phyloP scores from a whole-genome alignment of 2,113 vertebrate species.

The Apaloderma vittatum region DNA sequence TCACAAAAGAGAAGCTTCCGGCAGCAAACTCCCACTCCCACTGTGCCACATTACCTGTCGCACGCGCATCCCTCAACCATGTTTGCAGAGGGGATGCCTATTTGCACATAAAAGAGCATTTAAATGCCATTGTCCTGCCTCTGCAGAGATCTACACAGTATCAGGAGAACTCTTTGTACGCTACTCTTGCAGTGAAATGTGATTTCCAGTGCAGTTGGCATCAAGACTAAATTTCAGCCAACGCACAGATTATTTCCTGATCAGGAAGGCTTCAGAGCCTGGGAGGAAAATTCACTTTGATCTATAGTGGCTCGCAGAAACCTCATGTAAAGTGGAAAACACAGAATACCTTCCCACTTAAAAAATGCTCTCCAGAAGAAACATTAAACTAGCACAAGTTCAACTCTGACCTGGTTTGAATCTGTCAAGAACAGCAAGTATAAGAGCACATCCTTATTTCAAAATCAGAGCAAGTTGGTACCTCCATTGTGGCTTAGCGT shows the following conservation, averaged over 20 bases:
- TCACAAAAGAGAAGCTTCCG: background rate
- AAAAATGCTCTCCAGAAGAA: background rate
- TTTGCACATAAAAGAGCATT: background rate
- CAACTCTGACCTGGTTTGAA: background rate
- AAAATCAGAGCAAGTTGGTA: background rate
- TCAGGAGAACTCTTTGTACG: background rate
- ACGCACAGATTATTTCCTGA: background rate
- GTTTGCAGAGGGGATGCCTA: background rate
- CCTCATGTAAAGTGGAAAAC: background rate
- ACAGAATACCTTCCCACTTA: background rate
- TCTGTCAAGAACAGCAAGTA: background rate
- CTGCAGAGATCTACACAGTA: background rate
- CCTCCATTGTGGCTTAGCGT: background rate
- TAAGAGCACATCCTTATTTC: background rate
- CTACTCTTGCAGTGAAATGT: background rate
- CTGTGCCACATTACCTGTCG: background rate
- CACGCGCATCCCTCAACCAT: accelerated
- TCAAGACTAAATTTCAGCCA: slow-evolving; percentile 22
- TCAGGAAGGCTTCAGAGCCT: background rate
- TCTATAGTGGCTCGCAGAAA: background rate
- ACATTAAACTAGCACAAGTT: background rate
- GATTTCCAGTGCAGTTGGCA: slow-evolving; percentile 5
- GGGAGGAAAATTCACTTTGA: slow-evolving; percentile 35
- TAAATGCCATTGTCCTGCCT: background rate
- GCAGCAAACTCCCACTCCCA: background rate